Evolutionary conservation across 2,797 vertebrate species (phyloP).

Genomic region (Ceryle rudis): DNA sequence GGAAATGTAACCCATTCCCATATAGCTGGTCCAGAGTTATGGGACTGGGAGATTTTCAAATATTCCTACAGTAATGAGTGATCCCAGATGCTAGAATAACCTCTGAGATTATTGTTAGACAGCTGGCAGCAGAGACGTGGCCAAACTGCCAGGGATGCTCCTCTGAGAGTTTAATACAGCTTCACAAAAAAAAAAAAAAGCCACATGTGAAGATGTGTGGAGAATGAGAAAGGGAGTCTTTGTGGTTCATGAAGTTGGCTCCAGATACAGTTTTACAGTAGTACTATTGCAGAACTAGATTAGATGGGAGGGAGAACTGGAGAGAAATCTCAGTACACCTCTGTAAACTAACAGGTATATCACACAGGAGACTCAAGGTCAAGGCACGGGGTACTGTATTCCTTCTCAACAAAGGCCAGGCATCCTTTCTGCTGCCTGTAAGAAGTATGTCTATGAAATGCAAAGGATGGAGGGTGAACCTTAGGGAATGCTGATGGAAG

Average conservation of each 20-base stretch:
- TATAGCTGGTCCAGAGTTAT: neutral
- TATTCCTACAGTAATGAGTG: neutral
- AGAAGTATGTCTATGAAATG: neutral
- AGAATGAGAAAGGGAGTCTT: neutral
- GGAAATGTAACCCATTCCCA: neutral
- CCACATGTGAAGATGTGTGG: accelerated
- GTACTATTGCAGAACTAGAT: neutral
- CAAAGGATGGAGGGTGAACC: neutral
- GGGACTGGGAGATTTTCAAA: neutral
- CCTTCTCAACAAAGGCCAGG: neutral
- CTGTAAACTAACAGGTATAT: neutral
- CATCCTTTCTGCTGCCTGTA: neutral
- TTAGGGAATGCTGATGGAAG: neutral
- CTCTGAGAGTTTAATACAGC: neutral
- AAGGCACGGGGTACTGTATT: neutral
- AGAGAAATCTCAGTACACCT: neutral
- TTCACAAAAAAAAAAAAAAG: neutral
- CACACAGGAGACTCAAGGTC: neutral
- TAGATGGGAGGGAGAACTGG: neutral
- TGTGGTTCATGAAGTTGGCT: neutral
- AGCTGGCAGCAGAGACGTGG: neutral
- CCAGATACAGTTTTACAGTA: neutral
- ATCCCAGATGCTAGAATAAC: neutral
- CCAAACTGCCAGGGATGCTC: neutral
- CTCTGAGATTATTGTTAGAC: neutral